Percentiles rank a stretch among this genome's conserved stretches.
phyloP scores from a whole-genome alignment of 2,888 invertebrate species.

The Lasioglossum villosulum region DNA sequence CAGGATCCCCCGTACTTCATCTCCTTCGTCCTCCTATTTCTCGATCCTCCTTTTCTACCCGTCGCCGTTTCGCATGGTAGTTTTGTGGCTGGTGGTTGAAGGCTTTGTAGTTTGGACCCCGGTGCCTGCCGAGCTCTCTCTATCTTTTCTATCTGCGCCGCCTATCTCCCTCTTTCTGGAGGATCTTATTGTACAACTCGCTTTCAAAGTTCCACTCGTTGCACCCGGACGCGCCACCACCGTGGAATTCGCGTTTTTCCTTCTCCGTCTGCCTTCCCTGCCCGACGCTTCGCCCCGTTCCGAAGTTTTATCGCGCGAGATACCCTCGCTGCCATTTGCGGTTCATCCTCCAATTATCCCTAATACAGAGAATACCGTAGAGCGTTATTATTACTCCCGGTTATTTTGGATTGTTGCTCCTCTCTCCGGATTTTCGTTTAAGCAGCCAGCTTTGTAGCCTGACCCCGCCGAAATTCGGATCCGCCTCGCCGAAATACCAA shows the following conservation, averaged over 20 bases:
- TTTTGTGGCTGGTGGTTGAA: constrained; percentile 63
- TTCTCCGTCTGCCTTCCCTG: background rate
- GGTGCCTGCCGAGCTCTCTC: constrained; percentile 39
- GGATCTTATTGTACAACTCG: constrained; percentile 68
- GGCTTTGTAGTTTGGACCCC: constrained; percentile 68
- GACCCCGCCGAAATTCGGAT: constrained; percentile 15
- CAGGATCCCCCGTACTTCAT: constrained; percentile 52
- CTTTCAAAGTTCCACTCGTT: constrained; percentile 71
- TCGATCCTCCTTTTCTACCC: constrained; percentile 53
- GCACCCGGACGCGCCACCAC: constrained; percentile 66
- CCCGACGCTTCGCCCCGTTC: constrained; percentile 21
- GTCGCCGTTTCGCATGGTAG: constrained; percentile 66
- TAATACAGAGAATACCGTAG: constrained; percentile 73
- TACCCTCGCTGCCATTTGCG: constrained; percentile 72
- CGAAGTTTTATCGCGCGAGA: constrained; percentile 72
- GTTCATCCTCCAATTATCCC: constrained; percentile 78
- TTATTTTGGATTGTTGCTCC: constrained; percentile 68
- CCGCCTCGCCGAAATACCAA: background rate
- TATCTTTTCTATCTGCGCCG: constrained; percentile 47
- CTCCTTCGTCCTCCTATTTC: constrained; percentile 47
- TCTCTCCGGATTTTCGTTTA: constrained; percentile 49
- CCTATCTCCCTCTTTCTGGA: constrained; percentile 55
- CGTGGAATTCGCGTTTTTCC: constrained; percentile 73
- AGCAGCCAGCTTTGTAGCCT: constrained; percentile 31
- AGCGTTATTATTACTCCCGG: constrained; percentile 73